Base-by-base conservation (phyloP, 2,797 vertebrate species). In the Acanthornis magna region DNA sequence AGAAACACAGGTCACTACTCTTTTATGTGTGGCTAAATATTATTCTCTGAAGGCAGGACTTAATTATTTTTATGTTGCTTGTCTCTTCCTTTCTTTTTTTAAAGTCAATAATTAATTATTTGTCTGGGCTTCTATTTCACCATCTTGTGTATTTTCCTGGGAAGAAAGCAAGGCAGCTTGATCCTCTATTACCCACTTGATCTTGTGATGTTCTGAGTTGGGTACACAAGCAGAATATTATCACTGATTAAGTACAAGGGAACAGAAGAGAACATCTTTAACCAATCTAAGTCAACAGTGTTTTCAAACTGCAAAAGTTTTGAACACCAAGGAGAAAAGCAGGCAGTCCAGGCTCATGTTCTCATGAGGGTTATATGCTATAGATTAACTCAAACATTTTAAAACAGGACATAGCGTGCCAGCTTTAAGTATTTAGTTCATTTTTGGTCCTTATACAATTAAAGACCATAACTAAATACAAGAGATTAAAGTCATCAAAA, bases 51-150 rank as follows among this genome's bases (percentile, higher is more conserved):
- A 74, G 81, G 42, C 50, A 89, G 74, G 45, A 48, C 55, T 51
- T 85, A 26, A 80, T 81, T 67, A 75, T 96, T 93, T 77, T 95
- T 70, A 78, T 55, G 47, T 34, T 78, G 85, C 92, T 90, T 85
- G 27, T 65, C 51, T 66, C 51, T 51, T 73, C 19, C 42, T 77
- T 65, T 51, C 76, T 34, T 13, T 92, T 95, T 95, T 92, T 76
- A 18, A 77, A 91, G 86, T 90, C 91, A 91, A 61, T 55, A 62
- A 88, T 89, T 51, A 89, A 88, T 93, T 89, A 58, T 27, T 32
- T 75, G 45, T 67, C 54, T 73, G 15, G 58, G 47, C 50, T 84
- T 92, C 51, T 74, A 19, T 62, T 93, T 90, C 65, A 86, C 73
- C 73, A 85, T 40, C 53, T 34, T 68, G 25, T 54, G 4, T 36